Evolutionary conservation across 2,797 vertebrate species (phyloP), one percentile per base, ranked within the genome.

Genomic region (Coendou prehensilis): DNA sequence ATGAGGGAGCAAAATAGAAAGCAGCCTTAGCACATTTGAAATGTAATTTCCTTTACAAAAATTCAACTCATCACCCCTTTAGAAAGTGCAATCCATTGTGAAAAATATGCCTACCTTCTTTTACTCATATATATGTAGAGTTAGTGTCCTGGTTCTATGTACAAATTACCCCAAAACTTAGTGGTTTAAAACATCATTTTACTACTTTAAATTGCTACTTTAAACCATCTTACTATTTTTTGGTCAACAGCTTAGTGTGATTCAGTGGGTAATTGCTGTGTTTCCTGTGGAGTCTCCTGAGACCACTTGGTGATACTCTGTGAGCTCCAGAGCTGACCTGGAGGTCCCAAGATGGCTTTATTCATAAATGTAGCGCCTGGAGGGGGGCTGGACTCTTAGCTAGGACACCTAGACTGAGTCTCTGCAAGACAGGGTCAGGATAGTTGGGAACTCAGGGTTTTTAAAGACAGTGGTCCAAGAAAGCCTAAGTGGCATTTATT

Each of bases 21-120:
- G 13, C 41, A 61, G 69, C 26, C 45, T 95, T 93, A 56, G 71
- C 59, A 73, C 75, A 69, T 94, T 76, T 91, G 80, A 93, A 84
- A 87, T 93, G 20, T 81, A 80, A 93, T 95, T 95, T 92, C 30
- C 87, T 97, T 91, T 94, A 59, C 45, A 87, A 91, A 96, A 93
- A 88, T 50, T 89, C 87, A 93, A 84, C 54, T 92, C 20, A 81
- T 89, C 30, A 61, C 37, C 59, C 87, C 10, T 57, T 89, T 69
- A 84, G 69, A 61, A 80, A 56, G 26, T n/a, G 37, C 56, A 89
- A 78, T 59, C 23, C 52, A 69, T 63, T 84, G 79, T 96, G 80
- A 84, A 95, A 88, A 93, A 81, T 57, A 75, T 61, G 47, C 14
- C n/a, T 87, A 37, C 52, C 14, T 95, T 18, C 64, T 69, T 95